Evolutionary conservation across 2,113 vertebrate species (phyloP), one percentile per base, ranked within the genome.

Genomic region (Salvelinus sp.): DNA sequence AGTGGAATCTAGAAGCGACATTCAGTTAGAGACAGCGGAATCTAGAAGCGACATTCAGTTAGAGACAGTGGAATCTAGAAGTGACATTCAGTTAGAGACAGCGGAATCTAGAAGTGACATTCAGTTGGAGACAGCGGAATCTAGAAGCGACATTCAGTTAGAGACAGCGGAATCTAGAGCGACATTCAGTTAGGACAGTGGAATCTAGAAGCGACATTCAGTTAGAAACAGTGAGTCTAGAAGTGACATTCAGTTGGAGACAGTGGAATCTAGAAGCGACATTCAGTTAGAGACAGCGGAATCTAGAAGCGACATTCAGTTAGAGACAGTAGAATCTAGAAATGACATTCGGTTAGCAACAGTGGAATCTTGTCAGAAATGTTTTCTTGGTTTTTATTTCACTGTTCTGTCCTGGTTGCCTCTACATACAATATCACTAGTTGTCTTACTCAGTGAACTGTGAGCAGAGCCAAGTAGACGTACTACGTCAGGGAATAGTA

Each of bases 401-500:
- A 28, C n/a, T n/a, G n/a, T 23, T 3, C 22, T 62, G 58, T 62
- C 58, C n/a, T 66, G 64, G 12, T 30, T 66, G 64, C 64, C 64
- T 66, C 25, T 18, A 28, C 25, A 25, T 16, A 25, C n/a, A 7
- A 22, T 25, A 66, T 66, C 25, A 66, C 64, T 14, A 28, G n/a
- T 28, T 66, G 64, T 66, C 64, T 66, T 66, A 66, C 22, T 23
- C 10, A 16, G 64, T 66, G 62, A n/a, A 63, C 38, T 44, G 38
- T 63, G 64, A 23, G 64, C 64, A 23, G 25, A 66, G 23, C 12
- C 23, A n/a, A 27, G 23, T 28, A 27, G 22, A 27, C 13, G 1
- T 18, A 54, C 5, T 60, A n/a, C 22, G 57, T n/a, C 16, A 22
- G 20, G 14, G 16, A 13, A 54, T 23, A 63, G 6, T 25, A n/a